Evolutionary conservation across 2,888 invertebrate genomes (phyloP).

Genomic region (Ophraella communa): DNA sequence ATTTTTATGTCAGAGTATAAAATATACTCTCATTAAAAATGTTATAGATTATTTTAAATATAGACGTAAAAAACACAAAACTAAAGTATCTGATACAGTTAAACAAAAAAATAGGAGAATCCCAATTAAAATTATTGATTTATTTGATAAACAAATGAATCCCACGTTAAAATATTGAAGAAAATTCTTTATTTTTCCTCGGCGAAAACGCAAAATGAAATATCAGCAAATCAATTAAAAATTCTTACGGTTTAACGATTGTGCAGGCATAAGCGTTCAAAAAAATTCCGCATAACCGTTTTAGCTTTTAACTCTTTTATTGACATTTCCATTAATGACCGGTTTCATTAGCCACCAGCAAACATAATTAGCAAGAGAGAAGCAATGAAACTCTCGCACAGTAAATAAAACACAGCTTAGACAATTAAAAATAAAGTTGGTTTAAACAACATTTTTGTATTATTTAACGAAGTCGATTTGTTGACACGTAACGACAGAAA

Average conservation of each 20-base stretch:
- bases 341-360: constrained; percentile 10
- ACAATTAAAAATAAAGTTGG: constrained; percentile 8
- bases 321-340: constrained; percentile 3
- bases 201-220: not conserved
- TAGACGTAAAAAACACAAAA: too few species aligned
- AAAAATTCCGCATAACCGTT: not conserved
- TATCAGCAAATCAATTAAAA: not conserved
- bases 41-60: too few species aligned
- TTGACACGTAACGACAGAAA: not conserved
- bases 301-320: constrained; percentile 3
- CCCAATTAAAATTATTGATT: too few species aligned
- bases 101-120: too few species aligned
- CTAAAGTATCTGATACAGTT: too few species aligned
- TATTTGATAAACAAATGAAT: too few species aligned
- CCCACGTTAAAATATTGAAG: too few species aligned
- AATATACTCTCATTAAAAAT: too few species aligned
- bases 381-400: constrained; percentile 11
- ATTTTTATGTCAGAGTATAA: too few species aligned
- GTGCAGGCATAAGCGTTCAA: not conserved
- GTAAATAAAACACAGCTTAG: constrained; percentile 8
- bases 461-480: not conserved
- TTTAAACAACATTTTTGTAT: not conserved
- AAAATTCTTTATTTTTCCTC: too few species aligned
- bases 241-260: not conserved
- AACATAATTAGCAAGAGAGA: constrained; percentile 14